Base-by-base conservation (phyloP, 2,797 vertebrate genomes). In the Limnodromus scolopaceus region DNA sequence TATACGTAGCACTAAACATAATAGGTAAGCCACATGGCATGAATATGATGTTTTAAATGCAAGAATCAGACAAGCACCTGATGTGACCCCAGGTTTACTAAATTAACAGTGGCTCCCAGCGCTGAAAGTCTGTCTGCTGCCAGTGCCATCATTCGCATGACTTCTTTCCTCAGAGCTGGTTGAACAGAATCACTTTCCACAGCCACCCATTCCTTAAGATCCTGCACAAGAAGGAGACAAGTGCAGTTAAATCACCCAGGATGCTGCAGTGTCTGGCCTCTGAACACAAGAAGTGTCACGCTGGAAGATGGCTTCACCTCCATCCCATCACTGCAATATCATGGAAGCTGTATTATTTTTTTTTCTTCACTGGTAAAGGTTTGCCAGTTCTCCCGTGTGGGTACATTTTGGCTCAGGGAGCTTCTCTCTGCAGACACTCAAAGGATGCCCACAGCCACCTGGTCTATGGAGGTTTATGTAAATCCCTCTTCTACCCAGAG, bases 101-200 rank as follows among this genome's bases (percentile, higher is more conserved):
- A 57, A 20, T 95, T 95, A 79, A 98, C 97, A 3, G 34, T 28
- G 53, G 98, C 98, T 87, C 98, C 98, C 89, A 98, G 95, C 3
- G 22, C 30, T 92, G 27, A 46, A 43, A 98, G 98, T 58, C 45
- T 89, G 63, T 95, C 88, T 4, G 95, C 96, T 16, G 97, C 96
- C 89, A 98, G 8, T 1, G 61, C 25, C 87, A 97, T 92, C 97
- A 98, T 98, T 25, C 16, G 19, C 38, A 74, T 91, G 32, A 98
- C 89, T 92, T 98, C 94, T 36, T 71, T 49, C 87, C 98, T 95
- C 38, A 97, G 94, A 2, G 24, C 6, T 1, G 97, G 97, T 34
- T 98, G 97, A n/a, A 97, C n/a, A 17, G 98, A 98, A 79, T 98
- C 96, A 0, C 98, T 98, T 93, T 98, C 82, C 16, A 99, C 70